phyloP scores from a whole-genome alignment of 2,797 vertebrate species.

The Acomys russatus region DNA sequence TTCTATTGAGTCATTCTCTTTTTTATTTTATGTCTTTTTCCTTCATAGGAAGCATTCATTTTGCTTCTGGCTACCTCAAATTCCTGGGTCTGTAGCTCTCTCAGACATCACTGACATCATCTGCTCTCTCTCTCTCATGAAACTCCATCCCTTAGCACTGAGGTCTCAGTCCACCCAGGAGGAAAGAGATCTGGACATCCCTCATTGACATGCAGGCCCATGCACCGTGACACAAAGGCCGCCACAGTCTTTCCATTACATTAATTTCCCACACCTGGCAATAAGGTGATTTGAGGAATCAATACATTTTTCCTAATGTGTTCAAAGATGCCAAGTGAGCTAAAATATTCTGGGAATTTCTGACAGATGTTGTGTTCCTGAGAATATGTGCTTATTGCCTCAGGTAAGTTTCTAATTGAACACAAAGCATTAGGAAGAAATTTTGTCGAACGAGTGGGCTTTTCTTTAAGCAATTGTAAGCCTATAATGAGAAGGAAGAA shows the following conservation, averaged over 20 bases:
- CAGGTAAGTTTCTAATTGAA: constrained; percentile 46
- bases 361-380: neutral
- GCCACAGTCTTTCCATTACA: neutral
- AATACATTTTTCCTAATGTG: neutral
- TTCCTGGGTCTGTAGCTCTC: neutral
- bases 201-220: neutral
- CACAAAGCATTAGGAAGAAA: neutral
- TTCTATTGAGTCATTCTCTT: neutral
- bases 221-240: neutral
- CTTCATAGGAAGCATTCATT: neutral
- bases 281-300: neutral
- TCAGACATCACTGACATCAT: neutral
- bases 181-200: neutral
- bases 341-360: constrained; percentile 39
- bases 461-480: neutral
- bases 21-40: too few species aligned
- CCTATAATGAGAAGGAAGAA: neutral
- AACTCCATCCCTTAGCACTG: neutral
- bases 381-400: constrained; percentile 1
- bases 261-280: neutral
- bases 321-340: neutral
- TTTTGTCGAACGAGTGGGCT: neutral
- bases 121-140: neutral
- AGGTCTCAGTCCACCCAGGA: neutral
- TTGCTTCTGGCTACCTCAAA: neutral